These are phyloP conservation scores for Drosophila littoralis DNA, from an alignment of 1,140 invertebrate genomes.

Conservation along the genomic window DNA sequence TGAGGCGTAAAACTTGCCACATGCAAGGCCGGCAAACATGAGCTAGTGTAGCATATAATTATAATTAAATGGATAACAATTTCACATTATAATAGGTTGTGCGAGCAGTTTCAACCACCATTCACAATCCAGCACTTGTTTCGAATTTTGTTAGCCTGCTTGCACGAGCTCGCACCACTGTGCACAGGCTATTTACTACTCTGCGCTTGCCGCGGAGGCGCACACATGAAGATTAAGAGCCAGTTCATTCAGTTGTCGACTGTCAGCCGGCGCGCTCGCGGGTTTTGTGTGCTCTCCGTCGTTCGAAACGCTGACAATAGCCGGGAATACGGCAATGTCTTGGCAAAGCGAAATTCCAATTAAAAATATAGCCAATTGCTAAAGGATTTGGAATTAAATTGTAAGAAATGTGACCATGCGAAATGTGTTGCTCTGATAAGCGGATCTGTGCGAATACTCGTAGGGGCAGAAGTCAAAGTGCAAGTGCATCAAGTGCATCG, in stretches of 20 bases:
- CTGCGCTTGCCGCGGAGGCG: constrained; percentile 15
- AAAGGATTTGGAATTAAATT: neutral
- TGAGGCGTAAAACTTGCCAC: no score
- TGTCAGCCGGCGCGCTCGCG: constrained; percentile 34
- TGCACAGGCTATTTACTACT: constrained; percentile 5
- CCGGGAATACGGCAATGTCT: constrained; percentile 12
- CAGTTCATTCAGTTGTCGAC: constrained; percentile 47
- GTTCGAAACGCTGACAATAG: constrained; percentile 11
- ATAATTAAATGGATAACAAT: no score
- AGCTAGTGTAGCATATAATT: no score
- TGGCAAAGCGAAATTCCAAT: neutral
- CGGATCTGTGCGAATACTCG: neutral
- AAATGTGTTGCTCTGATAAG: neutral
- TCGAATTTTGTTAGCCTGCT: neutral
- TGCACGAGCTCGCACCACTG: constrained; percentile 23
- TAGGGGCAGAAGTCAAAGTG: neutral
- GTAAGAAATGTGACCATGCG: no score
- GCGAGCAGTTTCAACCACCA: no score
- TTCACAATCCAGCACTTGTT: no score
- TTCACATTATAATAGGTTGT: no score
- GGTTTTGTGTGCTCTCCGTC: constrained; percentile 9
- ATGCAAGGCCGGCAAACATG: no score
- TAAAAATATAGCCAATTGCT: neutral
- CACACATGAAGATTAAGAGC: constrained; percentile 40
- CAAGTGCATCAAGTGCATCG: neutral